Conservation (phyloP, 2,888 invertebrate genomes). For the Calameuta pallipes region DNA sequence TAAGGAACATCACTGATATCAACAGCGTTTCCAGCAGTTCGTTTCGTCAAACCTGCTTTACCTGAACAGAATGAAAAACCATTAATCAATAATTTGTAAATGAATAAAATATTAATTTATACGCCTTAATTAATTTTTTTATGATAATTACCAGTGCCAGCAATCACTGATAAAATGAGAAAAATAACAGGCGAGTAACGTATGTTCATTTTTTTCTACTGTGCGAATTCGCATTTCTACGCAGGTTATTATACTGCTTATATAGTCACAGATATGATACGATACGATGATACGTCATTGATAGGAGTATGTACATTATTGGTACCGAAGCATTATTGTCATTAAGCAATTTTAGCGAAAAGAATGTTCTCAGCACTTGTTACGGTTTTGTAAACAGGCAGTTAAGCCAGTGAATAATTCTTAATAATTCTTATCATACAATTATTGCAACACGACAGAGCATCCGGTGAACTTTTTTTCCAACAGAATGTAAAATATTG, state of each 20-base stretch:
- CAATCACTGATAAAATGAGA: not conserved
- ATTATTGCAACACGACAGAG: not conserved
- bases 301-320: not conserved
- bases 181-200: not conserved
- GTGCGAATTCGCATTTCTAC: not conserved
- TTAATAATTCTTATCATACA: not conserved
- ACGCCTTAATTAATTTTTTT: not conserved
- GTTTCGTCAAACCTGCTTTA: not conserved
- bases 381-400: not conserved
- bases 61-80: not conserved
- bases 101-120: not conserved
- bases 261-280: not conserved
- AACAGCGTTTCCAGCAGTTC: not conserved
- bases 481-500: no score
- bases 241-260: not conserved
- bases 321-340: not conserved
- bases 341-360: not conserved
- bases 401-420: not conserved
- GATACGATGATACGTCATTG: not conserved
- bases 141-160: not conserved
- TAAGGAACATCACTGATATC: not conserved
- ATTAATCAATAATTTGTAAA: not conserved
- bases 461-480: not conserved
- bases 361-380: not conserved
- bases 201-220: not conserved